Evolutionary conservation across 2,113 vertebrate genomes (phyloP), one percentile per base, ranked within the genome.

Genomic region (Rhagologus leucostigma): DNA sequence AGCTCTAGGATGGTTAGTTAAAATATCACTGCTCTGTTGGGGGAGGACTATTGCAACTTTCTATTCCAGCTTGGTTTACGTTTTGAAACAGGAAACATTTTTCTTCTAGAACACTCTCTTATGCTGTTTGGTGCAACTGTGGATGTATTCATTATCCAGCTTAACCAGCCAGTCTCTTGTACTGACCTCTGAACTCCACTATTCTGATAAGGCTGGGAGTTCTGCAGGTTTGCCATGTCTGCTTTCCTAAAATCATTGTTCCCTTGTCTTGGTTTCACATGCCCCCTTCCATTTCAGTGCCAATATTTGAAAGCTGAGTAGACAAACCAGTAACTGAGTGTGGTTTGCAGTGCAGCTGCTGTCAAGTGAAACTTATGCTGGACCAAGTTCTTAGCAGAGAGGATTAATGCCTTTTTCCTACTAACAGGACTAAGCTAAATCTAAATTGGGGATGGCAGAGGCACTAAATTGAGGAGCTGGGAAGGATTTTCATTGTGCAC

Each of bases 1-100:
- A 95, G 50, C 87, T 93, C 33, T 80, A 59, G 63, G 84, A 79
- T 65, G 86, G 86, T 89, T 95, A 47, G 41, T 89, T 89, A 32
- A 74, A 83, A 33, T 32, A 16, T 16, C 50, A 62, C 44, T 64
- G 49, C 42, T 94, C 23, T 68, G 19, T 24, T 81, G 62, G n/a
- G 75, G 52, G 35, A 89, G 56, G 56, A 92, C 84, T 74, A 1
- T 7, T 89, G 37, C 73, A 69, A 90, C 65, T 84, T 82, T 50
- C 35, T 90, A 18, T 41, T 78, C 32, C 46, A 84, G 79, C 75
- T 81, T 0, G 7, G 74, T 74, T 95, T 65, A 53, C 1, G 0
- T 81, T 88, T 65, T 75, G n/a, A 74, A 90, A 49, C 1, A 0
- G 56, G 29, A 90, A 77, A 41, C 5, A 0, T 53, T 78, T 73